phyloP scores from a whole-genome alignment of 2,888 invertebrate genomes.

The Mylabris sibirica region DNA sequence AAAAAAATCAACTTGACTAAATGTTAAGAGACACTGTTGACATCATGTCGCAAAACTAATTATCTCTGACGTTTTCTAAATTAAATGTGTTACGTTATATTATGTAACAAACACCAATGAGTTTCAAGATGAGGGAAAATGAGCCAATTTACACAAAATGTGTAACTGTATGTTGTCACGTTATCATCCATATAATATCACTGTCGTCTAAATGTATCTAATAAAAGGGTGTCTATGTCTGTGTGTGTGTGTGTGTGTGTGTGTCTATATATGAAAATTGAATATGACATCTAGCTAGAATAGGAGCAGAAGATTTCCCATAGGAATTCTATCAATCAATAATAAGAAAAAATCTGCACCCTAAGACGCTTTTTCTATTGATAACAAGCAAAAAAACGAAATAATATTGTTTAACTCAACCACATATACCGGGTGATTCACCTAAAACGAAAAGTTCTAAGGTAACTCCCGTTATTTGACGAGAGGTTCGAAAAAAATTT shows the following conservation, averaged over 20 bases:
- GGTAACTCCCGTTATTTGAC: no score
- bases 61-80: slow-evolving; percentile 6
- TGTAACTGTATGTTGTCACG: slow-evolving; percentile 23
- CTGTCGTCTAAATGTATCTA: slow-evolving; percentile 17
- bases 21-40: background rate
- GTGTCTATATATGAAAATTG: slow-evolving; percentile 27
- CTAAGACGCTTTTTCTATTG: slow-evolving; percentile 19
- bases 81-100: background rate
- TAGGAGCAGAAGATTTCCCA: slow-evolving; percentile 28
- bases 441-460: no score
- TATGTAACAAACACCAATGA: background rate
- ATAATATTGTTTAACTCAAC: background rate
- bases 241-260: slow-evolving; percentile 12
- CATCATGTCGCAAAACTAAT: background rate
- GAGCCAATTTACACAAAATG: slow-evolving; percentile 23
- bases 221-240: background rate
- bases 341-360: slow-evolving; percentile 25
- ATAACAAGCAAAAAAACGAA: slow-evolving; percentile 11
- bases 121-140: slow-evolving; percentile 17
- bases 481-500: no score
- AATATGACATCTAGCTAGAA: slow-evolving; percentile 28
- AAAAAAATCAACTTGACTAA: background rate
- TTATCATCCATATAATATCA: slow-evolving; percentile 10
- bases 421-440: no score
- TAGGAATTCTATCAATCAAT: slow-evolving; percentile 29